phyloP scores from a whole-genome alignment of 2,113 vertebrate genomes.

The Oenanthe oenanthe region DNA sequence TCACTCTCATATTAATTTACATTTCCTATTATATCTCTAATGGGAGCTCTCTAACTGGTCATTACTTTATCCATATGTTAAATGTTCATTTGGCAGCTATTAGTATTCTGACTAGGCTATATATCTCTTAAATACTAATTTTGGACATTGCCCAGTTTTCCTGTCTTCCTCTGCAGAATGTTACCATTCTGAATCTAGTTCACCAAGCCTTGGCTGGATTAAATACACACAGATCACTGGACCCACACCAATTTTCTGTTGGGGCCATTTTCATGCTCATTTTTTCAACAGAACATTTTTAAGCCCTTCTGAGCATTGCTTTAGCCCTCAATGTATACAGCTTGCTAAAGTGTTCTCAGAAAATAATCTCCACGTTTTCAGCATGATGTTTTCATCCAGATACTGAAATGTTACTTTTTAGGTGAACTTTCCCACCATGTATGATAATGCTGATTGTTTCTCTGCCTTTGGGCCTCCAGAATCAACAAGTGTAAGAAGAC shows the following conservation, averaged over 20 bases:
- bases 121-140: neutral
- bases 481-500: neutral
- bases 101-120: neutral
- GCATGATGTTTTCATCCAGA: neutral
- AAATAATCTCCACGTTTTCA: neutral
- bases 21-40: neutral
- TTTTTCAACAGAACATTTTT: neutral
- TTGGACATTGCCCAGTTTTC: neutral
- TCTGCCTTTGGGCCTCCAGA: neutral
- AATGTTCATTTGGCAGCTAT: constrained; percentile 9
- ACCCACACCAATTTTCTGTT: neutral
- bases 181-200: neutral
- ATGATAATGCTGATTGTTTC: neutral
- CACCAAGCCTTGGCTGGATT: neutral
- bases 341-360: neutral
- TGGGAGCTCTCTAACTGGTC: neutral
- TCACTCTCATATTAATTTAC: neutral
- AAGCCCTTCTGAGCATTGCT: neutral
- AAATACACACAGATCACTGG: neutral
- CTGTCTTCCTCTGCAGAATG: neutral
- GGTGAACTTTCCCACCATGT: neutral
- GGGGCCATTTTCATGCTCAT: neutral
- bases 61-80: constrained; percentile 11
- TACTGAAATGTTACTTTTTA: neutral
- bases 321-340: neutral